phyloP scores from a whole-genome alignment of 2,113 vertebrate genomes.

The rat (Rattus norvegicus) region DNA sequence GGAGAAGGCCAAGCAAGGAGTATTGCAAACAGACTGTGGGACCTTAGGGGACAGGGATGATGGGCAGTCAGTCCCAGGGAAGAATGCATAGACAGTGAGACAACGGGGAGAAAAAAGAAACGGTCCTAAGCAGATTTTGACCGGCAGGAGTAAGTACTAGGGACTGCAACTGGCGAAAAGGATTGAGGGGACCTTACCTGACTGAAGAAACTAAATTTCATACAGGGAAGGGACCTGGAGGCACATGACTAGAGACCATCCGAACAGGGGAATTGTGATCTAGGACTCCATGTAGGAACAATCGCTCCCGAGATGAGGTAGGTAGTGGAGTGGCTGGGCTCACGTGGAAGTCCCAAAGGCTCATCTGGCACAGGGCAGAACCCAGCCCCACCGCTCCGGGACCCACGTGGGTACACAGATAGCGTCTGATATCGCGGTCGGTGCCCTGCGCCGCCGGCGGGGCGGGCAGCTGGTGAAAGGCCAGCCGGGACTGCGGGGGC shows the following conservation, averaged over 20 bases:
- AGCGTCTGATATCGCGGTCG: not conserved
- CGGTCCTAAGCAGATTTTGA: not conserved
- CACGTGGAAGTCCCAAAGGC: not conserved
- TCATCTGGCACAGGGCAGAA: not conserved
- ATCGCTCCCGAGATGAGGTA: not conserved
- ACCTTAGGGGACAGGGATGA: slow-evolving; percentile 1
- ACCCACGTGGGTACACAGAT: not conserved
- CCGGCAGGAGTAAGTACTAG: not conserved
- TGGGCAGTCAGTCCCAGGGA: not conserved
- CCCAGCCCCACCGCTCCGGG: not conserved
- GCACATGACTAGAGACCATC: not conserved
- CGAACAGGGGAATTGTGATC: not conserved
- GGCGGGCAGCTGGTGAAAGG: not conserved
- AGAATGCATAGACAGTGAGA: not conserved
- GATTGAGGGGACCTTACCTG: not conserved
- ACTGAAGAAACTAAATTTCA: not conserved
- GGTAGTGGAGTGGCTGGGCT: not conserved
- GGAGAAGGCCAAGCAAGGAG: slow-evolving; percentile 53
- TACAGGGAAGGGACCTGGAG: not conserved
- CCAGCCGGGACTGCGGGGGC: not conserved
- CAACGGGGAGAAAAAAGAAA: not conserved
- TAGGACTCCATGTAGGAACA: not conserved
- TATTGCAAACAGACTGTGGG: not conserved
- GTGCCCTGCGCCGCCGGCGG: not conserved
- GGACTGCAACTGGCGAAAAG: not conserved